Base-by-base conservation (phyloP, 2,113 vertebrate species). In the Lampris incognitus region DNA sequence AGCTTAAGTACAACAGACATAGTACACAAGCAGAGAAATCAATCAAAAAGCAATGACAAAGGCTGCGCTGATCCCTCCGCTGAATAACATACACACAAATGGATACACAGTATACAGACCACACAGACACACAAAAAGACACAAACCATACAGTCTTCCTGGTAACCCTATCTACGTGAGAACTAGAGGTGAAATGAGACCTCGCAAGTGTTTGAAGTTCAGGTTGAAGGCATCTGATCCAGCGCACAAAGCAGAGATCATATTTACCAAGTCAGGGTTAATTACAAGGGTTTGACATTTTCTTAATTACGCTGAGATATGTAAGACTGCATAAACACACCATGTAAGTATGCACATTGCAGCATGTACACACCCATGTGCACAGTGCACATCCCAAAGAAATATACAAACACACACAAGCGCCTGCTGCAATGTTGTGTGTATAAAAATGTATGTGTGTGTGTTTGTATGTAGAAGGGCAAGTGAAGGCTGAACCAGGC, bases 141-240 rank as follows among this genome's bases (percentile, higher is more conserved):
- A 80, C 36, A 62, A 39, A 37, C 42, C 8, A 24, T 40, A 24
- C 39, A 74, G 66, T 76, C 62, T 74, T 69, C 65, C 1, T 42
- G n/a, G 63, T 78, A 54, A 87, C 64, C 49, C 73, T 64, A 79
- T 76, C 74, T 72, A 46, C 66, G 63, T 66, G 72, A 81, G 74
- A 69, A 77, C 46, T 40, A 37, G 36, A 69, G 69, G 49, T 3
- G 69, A 78, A 74, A 73, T 39, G 66, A 73, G 79, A 59, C 40
- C 48, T 41, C n/a, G 63, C 38, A 48, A 55, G 51, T n/a, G 70
- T 80, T 55, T 37, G 66, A 67, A 69, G 74, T 73, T 69, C 50
- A 56, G 83, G 66, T 57, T 72, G 60, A 78, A 69, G 72, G 70
- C 24, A 54, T 46, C 70, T 83, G 40, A 81, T 80, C 80, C 58